Conservation (phyloP, 2,797 vertebrate genomes). For the Anableps anableps region DNA sequence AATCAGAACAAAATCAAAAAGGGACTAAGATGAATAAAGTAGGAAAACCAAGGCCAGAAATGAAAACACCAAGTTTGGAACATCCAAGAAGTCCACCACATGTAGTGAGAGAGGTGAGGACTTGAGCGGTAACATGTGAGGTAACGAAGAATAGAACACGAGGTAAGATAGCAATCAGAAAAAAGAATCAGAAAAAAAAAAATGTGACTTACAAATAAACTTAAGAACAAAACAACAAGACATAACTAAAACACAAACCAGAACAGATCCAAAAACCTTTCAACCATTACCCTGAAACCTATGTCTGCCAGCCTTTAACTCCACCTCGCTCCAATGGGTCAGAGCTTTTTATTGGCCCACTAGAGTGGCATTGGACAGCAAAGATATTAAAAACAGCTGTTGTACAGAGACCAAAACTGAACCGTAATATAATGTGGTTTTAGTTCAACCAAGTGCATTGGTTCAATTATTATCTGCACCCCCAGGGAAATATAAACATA, state of each 20-base stretch:
- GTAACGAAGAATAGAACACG: not conserved
- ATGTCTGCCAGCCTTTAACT: not conserved
- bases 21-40: not conserved
- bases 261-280: not conserved
- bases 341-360: not conserved
- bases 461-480: conserved; percentile 13
- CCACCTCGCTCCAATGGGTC: not conserved
- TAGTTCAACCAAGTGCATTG: conserved; percentile 17
- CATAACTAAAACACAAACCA: not conserved
- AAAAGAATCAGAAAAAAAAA: not conserved
- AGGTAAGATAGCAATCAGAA: not conserved
- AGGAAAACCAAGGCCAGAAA: not conserved
- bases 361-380: not conserved
- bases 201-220: not conserved
- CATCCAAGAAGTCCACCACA: not conserved
- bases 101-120: not conserved
- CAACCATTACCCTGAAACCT: not conserved
- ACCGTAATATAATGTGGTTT: conserved; percentile 22
- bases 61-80: not conserved
- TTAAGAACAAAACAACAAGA: not conserved
- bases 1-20: not conserved
- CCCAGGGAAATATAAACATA: conserved; percentile 12
- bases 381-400: conserved; percentile 6
- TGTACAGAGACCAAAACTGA: conserved; percentile 3
- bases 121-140: not conserved